Base-by-base conservation (phyloP, 1,140 invertebrate genomes). In the Zelostemma sp. region DNA sequence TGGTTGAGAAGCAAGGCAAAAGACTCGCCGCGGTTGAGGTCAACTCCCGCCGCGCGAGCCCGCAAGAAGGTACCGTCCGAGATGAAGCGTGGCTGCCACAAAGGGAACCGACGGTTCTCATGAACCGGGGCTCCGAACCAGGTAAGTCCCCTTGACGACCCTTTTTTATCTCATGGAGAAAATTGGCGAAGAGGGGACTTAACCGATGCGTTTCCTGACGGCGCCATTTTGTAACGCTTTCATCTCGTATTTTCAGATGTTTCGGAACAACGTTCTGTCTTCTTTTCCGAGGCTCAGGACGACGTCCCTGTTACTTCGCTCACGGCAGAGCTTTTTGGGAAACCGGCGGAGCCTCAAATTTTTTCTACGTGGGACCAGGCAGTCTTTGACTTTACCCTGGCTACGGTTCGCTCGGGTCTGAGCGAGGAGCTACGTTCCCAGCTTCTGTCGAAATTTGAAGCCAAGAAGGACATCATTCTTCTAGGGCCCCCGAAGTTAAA, bases 101-200 rank as follows among this genome's bases (percentile, higher is more conserved):
- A n/a, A n/a, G n/a, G n/a, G 56, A 47, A 18, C 40, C 6, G 63
- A 60, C 63, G 63, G 51, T 50, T 66, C 14, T 4, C 6, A 33
- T 21, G 31, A 62, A 41, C 35, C 59, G 57, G 50, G 58, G 58
- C 58, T 11, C 15, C 21, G 48, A 51, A 51, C 48, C 48, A 60
- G 57, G 57, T 61, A 40, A 46, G 38, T 19, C 18, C 12, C 31
- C 28, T 50, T 43, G 33, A 17, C 9, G 38, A 59, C 38, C 47
- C 40, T 41, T 4, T 35, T 25, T n/a, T 43, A n/a, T 17, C 50
- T 43, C 6, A 6, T 19, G 11, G 48, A 25, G 8, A 25, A 25
- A 25, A 25, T 6, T 6, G 33, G 40, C 38, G 54, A 54, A 54
- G 49, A 50, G 18, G 12, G 15, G 28, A 15, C 46, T 17, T 25